Conservation (phyloP, 2,888 invertebrate species). For the Uropetala carovei region DNA sequence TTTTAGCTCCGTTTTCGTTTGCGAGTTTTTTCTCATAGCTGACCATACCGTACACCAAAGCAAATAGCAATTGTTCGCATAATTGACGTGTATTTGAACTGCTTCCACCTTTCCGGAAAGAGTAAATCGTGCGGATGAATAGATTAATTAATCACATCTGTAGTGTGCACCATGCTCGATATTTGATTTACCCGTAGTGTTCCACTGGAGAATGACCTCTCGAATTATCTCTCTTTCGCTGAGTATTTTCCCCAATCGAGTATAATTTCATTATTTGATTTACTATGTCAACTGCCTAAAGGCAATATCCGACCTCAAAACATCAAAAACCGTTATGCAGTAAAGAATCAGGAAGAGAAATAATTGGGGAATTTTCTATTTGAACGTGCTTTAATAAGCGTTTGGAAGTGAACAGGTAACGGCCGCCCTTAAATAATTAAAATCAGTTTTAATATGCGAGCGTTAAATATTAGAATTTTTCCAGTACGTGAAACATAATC, state of each 20-base stretch:
- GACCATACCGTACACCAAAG: background rate
- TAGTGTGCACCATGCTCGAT: background rate
- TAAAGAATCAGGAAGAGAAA: background rate
- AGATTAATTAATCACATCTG: background rate
- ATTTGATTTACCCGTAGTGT: background rate
- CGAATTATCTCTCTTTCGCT: background rate
- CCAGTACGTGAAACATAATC: no score
- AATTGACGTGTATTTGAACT: background rate
- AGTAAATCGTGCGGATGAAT: background rate
- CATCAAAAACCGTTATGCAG: background rate
- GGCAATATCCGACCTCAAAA: background rate
- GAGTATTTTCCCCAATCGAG: background rate
- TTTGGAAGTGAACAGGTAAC: background rate
- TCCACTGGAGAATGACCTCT: background rate
- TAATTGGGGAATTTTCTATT: background rate
- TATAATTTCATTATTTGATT: conserved; percentile 3
- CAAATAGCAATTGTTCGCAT: background rate
- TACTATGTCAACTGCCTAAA: background rate
- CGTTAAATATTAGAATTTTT: no score
- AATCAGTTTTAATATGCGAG: no score
- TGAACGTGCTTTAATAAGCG: background rate
- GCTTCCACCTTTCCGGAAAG: background rate
- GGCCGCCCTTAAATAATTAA: background rate
- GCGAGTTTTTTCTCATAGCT: no score
- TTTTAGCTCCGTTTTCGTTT: no score